Evolutionary conservation across 2,113 vertebrate species (phyloP).

Genomic region (Passer domesticus): DNA sequence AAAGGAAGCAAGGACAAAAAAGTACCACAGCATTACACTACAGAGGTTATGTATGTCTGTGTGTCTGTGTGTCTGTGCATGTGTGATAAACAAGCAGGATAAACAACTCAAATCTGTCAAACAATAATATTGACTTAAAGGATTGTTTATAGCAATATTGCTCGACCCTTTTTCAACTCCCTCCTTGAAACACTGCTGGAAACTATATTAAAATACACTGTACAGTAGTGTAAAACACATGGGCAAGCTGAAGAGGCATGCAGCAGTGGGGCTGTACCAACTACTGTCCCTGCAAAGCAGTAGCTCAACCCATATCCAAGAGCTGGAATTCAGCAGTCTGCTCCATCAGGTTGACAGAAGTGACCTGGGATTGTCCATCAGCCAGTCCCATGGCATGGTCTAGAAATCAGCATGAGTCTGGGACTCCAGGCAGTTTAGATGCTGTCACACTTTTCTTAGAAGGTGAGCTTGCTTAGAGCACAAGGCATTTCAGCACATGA

Average conservation of each 20-base stretch:
- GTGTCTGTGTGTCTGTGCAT: neutral
- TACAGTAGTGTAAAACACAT: neutral
- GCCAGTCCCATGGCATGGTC: neutral
- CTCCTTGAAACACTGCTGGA: neutral
- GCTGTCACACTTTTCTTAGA: neutral
- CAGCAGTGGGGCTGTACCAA: neutral
- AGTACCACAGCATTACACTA: neutral
- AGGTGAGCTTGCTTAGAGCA: neutral
- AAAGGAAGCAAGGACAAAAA: slow-evolving; percentile 55
- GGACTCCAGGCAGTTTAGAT: neutral
- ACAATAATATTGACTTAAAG: neutral
- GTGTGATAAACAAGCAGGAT: slow-evolving; percentile 2
- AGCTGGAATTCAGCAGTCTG: neutral
- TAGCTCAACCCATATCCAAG: neutral
- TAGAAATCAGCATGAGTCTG: neutral
- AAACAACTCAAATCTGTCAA: slow-evolving; percentile 13
- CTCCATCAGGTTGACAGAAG: neutral
- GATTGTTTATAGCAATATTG: neutral
- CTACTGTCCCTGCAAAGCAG: neutral
- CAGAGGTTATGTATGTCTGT: neutral
- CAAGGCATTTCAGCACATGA: rapidly evolving
- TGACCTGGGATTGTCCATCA: neutral
- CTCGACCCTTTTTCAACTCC: neutral
- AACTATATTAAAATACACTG: neutral
- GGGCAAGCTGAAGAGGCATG: neutral